Percentiles rank a stretch among this genome's conserved stretches.
Evolutionary conservation across 2,797 vertebrate genomes (phyloP).

Genomic region (Acanthurus tractus): DNA sequence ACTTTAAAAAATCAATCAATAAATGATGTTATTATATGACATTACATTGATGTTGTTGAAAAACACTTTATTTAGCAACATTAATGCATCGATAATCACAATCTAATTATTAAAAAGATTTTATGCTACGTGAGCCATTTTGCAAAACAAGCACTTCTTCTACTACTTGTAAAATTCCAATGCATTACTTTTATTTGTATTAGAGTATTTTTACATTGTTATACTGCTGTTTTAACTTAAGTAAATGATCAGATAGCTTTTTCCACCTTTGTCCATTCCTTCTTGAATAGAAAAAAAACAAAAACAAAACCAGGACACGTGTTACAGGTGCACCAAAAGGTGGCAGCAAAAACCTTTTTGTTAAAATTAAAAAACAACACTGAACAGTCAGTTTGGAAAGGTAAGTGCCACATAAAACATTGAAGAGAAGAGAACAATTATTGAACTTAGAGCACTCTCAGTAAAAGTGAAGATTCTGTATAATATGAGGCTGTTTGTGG

Average conservation of each 20-base stretch:
- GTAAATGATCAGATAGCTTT: background rate
- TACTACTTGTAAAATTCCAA: too few relatives aligned
- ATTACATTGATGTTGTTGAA: too few relatives aligned
- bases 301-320: background rate
- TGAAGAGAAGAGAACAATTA: background rate
- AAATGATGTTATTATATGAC: too few relatives aligned
- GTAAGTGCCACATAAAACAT: background rate
- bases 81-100: background rate
- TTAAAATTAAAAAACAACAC: background rate
- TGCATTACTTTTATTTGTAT: too few relatives aligned
- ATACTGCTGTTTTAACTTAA: background rate
- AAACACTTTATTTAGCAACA: background rate
- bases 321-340: conserved; percentile 44
- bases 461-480: background rate
- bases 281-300: background rate
- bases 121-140: background rate
- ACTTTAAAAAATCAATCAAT: too few relatives aligned
- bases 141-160: too few relatives aligned
- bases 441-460: background rate
- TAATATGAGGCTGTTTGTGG: conserved; percentile 2
- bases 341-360: conserved; percentile 60
- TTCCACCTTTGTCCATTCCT: background rate
- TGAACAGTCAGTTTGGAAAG: background rate
- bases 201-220: background rate
- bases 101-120: background rate